Conservation (phyloP, 2,797 vertebrate genomes). For the Poecilia velifera region DNA sequence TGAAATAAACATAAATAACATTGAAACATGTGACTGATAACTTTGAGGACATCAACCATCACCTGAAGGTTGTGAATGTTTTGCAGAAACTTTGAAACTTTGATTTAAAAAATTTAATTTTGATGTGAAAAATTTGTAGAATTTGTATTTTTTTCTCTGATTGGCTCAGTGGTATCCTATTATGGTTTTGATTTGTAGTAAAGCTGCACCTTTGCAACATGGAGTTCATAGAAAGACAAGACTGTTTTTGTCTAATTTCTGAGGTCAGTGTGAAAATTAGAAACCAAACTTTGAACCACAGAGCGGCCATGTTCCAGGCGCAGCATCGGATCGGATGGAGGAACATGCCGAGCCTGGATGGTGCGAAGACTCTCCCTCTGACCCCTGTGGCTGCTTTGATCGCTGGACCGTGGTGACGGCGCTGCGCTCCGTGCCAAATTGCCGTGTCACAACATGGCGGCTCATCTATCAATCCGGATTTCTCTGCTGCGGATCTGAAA, state of each 20-base stretch:
- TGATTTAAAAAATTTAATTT: not conserved
- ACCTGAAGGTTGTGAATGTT: not conserved
- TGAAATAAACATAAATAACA: not conserved
- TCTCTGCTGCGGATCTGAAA: conserved; percentile 17
- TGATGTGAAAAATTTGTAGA: not conserved
- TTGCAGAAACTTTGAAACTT: not conserved
- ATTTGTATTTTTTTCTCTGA: too few relatives aligned
- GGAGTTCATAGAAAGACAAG: not conserved
- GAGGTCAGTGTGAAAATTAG: not conserved
- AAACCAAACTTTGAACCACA: not conserved
- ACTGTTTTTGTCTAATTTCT: not conserved
- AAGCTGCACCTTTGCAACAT: not conserved
- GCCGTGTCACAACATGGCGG: conserved; percentile 55
- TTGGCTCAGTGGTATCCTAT: too few relatives aligned
- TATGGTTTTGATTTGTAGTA: not conserved
- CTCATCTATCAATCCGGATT: conserved; percentile 62
- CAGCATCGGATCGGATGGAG: conserved; percentile 23
- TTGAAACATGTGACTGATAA: not conserved
- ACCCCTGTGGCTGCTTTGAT: conserved; percentile 71
- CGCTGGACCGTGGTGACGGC: conserved; percentile 64
- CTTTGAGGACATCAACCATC: not conserved
- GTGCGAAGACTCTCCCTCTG: conserved; percentile 59
- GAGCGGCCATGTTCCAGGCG: not conserved
- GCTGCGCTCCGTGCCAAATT: conserved; percentile 60
- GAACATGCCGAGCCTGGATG: conserved; percentile 17